phyloP scores from a whole-genome alignment of 2,888 invertebrate species.

The Cheiracanthium punctorium region DNA sequence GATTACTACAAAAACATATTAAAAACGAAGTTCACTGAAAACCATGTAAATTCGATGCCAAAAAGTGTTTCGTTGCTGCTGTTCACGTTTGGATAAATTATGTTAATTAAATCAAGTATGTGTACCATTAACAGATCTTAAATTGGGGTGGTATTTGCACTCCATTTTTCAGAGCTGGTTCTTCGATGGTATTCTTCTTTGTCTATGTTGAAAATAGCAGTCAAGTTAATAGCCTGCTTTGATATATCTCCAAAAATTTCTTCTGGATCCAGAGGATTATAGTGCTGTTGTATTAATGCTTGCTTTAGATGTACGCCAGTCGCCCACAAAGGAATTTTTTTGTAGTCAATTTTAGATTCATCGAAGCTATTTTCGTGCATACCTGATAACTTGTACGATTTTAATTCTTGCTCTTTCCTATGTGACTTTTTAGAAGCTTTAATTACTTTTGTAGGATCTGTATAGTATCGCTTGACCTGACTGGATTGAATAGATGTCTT shows the following conservation, averaged over 20 bases:
- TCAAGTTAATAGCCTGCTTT: background rate
- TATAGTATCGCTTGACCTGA: no score
- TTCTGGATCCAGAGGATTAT: background rate
- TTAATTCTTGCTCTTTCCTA: background rate
- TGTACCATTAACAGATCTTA: no score
- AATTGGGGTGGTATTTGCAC: background rate
- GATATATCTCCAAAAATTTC: background rate
- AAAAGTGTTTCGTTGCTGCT: no score
- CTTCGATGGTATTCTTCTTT: background rate
- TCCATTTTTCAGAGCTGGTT: conserved; percentile 30
- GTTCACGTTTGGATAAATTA: no score
- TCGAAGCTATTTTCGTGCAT: background rate
- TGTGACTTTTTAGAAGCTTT: background rate
- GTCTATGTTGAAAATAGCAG: background rate
- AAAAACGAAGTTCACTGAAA: no score
- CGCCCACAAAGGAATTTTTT: conserved; percentile 20
- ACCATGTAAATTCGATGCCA: no score
- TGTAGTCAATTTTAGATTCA: background rate
- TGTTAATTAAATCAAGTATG: no score
- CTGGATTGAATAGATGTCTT: no score
- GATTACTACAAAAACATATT: no score
- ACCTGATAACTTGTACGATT: conserved; percentile 20
- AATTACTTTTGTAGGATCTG: no score
- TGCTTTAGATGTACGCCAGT: conserved; percentile 8
- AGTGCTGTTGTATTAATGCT: conserved; percentile 9